A percentile compares a stretch with the other conserved stretches of the same genome.
Conservation (phyloP, 2,797 vertebrate genomes). For the Labroides dimidiatus region DNA sequence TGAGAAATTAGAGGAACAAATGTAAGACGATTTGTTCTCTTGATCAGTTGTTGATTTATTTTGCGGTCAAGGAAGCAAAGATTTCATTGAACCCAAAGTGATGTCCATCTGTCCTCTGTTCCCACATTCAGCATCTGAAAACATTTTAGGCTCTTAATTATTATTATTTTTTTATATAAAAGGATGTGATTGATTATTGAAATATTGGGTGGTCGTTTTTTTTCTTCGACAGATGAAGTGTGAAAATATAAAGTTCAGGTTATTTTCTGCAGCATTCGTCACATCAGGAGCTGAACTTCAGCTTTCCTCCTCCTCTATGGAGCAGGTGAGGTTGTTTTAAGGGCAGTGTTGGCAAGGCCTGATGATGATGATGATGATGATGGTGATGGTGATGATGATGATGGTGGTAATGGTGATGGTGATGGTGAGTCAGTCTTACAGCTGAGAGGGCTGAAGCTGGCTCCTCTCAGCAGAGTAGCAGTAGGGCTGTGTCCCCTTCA, state of each 20-base stretch:
- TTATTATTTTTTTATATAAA: too few relatives aligned
- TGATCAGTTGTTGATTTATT: too few relatives aligned
- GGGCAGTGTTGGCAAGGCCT: conserved; percentile 26
- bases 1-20: too few relatives aligned
- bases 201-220: not conserved
- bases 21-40: too few relatives aligned
- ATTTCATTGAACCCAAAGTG: too few relatives aligned
- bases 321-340: conserved; percentile 53
- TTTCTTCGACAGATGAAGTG: too few relatives aligned
- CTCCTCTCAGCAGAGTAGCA: conserved; percentile 46
- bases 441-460: conserved; percentile 56
- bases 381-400: not conserved
- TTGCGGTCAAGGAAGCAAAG: too few relatives aligned
- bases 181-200: not conserved
- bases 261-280: conserved; percentile 41
- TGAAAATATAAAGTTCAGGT: not conserved
- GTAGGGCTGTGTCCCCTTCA: conserved; percentile 42
- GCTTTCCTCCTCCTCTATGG: conserved; percentile 14
- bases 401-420: conserved; percentile 13
- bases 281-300: not conserved
- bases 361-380: not conserved
- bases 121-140: too few relatives aligned
- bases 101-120: too few relatives aligned
- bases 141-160: too few relatives aligned
- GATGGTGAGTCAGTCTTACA: conserved; percentile 49